A percentile compares a stretch with the other conserved stretches of the same genome.
These are phyloP conservation scores for Gorsachius goisagi DNA, from an alignment of 2,113 vertebrate genomes.

Conservation along the genomic window DNA sequence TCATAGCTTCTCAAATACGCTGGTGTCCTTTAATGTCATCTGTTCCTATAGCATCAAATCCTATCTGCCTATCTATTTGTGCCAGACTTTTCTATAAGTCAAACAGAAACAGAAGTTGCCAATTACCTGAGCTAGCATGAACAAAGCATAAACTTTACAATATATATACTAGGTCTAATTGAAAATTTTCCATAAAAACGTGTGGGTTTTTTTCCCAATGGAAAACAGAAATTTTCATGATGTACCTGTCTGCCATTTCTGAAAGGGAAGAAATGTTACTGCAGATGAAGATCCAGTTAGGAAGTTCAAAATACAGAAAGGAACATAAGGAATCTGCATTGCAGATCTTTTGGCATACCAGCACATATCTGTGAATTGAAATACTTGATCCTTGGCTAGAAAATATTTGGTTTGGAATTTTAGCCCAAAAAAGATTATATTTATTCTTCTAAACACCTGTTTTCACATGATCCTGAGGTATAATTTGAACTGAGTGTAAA, in stretches of 20 bases:
- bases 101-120: background rate
- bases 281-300: background rate
- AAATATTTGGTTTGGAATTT: background rate
- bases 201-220: accelerated
- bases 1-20: background rate
- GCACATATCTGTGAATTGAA: background rate
- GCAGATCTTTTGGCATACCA: background rate
- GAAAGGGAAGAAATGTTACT: background rate
- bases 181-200: background rate
- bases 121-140: background rate
- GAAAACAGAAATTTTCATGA: background rate
- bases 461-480: background rate
- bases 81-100: background rate
- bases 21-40: background rate
- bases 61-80: background rate
- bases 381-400: background rate
- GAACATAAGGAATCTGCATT: background rate
- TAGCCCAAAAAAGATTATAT: accelerated
- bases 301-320: background rate
- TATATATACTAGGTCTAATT: background rate
- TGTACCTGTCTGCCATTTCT: background rate
- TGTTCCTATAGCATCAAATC: background rate
- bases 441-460: background rate
- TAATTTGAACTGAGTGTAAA: background rate
- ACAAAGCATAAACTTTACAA: background rate